Evolutionary conservation across 2,888 invertebrate species (phyloP).

Genomic region (Subacronicta megacephala): DNA sequence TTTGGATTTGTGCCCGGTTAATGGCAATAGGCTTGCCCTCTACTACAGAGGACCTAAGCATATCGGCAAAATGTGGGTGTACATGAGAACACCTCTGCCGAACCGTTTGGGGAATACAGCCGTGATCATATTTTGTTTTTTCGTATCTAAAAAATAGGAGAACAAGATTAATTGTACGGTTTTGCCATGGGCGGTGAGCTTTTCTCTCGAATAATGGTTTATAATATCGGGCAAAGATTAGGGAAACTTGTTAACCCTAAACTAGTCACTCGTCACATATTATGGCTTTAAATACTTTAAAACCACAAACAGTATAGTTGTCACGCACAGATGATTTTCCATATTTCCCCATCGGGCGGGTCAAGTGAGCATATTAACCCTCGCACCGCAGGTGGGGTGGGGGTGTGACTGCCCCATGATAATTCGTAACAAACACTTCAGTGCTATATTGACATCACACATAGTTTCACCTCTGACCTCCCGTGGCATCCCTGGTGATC

Average conservation of each 20-base stretch:
- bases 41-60: too few relatives aligned
- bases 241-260: background rate
- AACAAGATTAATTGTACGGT: too few relatives aligned
- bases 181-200: too few relatives aligned
- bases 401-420: slow-evolving; percentile 73
- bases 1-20: too few relatives aligned
- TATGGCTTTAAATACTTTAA: slow-evolving; percentile 46
- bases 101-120: too few relatives aligned
- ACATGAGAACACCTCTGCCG: too few relatives aligned
- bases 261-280: background rate
- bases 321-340: slow-evolving; percentile 82
- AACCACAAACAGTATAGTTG: slow-evolving; percentile 55
- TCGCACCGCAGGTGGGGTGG: slow-evolving; percentile 80
- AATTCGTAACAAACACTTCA: slow-evolving; percentile 83
- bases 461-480: slow-evolving; percentile 80
- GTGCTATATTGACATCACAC: slow-evolving; percentile 77
- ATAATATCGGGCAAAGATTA: background rate
- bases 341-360: slow-evolving; percentile 71
- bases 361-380: slow-evolving; percentile 86
- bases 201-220: background rate
- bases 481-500: slow-evolving; percentile 65
- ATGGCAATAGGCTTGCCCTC: too few relatives aligned
- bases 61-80: too few relatives aligned
- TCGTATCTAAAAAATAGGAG: too few relatives aligned
- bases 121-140: too few relatives aligned